Evolutionary conservation across 23 tunicate genomes (phyloP).

Genomic region (Ascidia mentula): DNA sequence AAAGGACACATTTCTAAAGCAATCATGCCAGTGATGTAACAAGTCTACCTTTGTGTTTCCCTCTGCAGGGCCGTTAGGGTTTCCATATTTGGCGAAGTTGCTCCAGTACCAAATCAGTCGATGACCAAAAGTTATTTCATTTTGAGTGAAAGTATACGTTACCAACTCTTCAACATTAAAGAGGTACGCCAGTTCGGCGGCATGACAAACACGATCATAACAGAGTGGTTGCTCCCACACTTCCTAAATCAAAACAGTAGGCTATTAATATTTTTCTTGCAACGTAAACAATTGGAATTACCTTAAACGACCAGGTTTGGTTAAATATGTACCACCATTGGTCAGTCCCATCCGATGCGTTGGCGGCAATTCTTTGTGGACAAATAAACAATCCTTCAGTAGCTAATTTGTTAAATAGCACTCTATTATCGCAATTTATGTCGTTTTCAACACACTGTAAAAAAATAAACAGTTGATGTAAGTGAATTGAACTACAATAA

Average conservation of each 20-base stretch:
- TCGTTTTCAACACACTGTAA: not conserved
- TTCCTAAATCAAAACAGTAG: no score
- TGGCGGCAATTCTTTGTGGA: constrained; percentile 48
- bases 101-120: constrained; percentile 29
- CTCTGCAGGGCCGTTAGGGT: constrained; percentile 42
- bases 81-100: constrained; percentile 55
- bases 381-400: constrained; percentile 62
- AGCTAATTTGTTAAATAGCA: constrained; percentile 1
- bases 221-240: constrained; percentile 60
- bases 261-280: no score
- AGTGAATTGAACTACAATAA: no score
- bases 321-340: constrained; percentile 22
- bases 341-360: constrained; percentile 11
- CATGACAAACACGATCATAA: constrained; percentile 61
- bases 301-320: constrained; percentile 79
- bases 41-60: not conserved
- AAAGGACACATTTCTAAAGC: not conserved
- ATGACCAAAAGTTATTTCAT: constrained; percentile 37
- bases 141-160: constrained; percentile 12
- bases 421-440: not conserved
- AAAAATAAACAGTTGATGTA: not conserved
- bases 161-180: constrained; percentile 51
- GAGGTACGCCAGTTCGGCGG: constrained; percentile 62
- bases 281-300: not conserved
- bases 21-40: not conserved